Percentiles rank a stretch among this genome's conserved stretches.
These are phyloP conservation scores for Pandemis corylana DNA, from an alignment of 2,888 invertebrate genomes.

Conservation along the genomic window DNA sequence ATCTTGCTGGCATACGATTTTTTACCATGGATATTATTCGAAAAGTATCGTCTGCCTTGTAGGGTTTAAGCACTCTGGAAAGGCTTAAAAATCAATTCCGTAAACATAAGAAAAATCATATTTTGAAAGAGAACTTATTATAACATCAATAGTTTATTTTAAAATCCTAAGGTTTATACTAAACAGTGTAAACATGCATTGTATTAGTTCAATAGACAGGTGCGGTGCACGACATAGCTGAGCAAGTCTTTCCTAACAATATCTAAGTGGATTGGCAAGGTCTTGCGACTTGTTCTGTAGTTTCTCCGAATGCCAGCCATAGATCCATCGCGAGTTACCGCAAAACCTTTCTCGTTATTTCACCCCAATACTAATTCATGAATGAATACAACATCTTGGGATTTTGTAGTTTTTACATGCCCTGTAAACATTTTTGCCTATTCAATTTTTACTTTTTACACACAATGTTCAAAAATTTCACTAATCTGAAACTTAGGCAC, in stretches of 20 bases:
- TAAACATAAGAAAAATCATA: background rate
- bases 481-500: slow-evolving; percentile 2
- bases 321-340: slow-evolving; percentile 11
- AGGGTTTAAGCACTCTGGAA: background rate
- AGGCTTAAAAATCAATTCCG: background rate
- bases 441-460: too few species aligned
- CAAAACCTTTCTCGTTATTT: slow-evolving; percentile 20
- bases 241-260: slow-evolving; percentile 46
- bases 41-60: background rate
- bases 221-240: slow-evolving; percentile 28
- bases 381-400: background rate
- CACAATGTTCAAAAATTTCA: background rate
- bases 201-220: slow-evolving; percentile 15
- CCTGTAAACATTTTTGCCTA: background rate
- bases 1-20: background rate
- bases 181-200: background rate
- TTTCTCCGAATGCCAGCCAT: slow-evolving; percentile 52
- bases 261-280: slow-evolving; percentile 50
- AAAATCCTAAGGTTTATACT: background rate
- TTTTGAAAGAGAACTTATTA: background rate
- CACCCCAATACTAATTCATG: slow-evolving; percentile 8
- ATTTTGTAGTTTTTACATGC: background rate
- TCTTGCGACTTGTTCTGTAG: slow-evolving; percentile 50
- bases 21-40: background rate
- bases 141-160: background rate